phyloP scores from a whole-genome alignment of 2,797 vertebrate species.

The Notolepis coatsorum region DNA sequence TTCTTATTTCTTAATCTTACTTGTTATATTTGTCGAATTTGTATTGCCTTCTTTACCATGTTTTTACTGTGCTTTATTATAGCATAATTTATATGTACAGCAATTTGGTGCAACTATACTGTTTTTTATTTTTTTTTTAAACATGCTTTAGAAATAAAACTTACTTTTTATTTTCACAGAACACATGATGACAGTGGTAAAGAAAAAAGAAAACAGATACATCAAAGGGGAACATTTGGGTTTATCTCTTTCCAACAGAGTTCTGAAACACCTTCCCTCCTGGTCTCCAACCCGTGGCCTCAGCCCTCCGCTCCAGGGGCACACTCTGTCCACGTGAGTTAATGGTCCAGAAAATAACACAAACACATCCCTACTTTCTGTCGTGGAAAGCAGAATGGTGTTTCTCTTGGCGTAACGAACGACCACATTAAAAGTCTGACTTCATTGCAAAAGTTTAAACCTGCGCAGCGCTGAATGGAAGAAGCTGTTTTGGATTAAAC shows the following conservation, averaged over 20 bases:
- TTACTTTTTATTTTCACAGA: too few relatives aligned
- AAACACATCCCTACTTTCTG: slow-evolving; percentile 19
- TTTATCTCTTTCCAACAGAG: slow-evolving; percentile 4
- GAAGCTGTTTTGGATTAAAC: background rate
- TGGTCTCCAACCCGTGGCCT: slow-evolving; percentile 41
- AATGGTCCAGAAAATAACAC: slow-evolving; percentile 33
- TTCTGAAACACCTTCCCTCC: slow-evolving; percentile 41
- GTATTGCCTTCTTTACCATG: too few relatives aligned
- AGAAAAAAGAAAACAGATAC: background rate
- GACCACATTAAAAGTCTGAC: slow-evolving; percentile 20
- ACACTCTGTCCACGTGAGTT: slow-evolving; percentile 61
- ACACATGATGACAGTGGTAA: slow-evolving; percentile 11
- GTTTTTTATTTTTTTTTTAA: too few relatives aligned
- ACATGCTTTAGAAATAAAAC: too few relatives aligned
- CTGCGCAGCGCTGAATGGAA: background rate
- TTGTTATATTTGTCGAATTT: too few relatives aligned
- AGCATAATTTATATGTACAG: too few relatives aligned
- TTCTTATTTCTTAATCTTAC: too few relatives aligned
- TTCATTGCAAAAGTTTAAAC: slow-evolving; percentile 9
- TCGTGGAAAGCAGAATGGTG: slow-evolving; percentile 23
- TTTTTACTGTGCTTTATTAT: too few relatives aligned
- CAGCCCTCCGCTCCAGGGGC: slow-evolving; percentile 24
- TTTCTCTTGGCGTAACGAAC: slow-evolving; percentile 36
- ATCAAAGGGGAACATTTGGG: slow-evolving; percentile 5
- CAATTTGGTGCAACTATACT: too few relatives aligned